These are phyloP conservation scores for Spilogale gracilis DNA, from an alignment of 2,113 vertebrate genomes.

Conservation along the genomic window DNA sequence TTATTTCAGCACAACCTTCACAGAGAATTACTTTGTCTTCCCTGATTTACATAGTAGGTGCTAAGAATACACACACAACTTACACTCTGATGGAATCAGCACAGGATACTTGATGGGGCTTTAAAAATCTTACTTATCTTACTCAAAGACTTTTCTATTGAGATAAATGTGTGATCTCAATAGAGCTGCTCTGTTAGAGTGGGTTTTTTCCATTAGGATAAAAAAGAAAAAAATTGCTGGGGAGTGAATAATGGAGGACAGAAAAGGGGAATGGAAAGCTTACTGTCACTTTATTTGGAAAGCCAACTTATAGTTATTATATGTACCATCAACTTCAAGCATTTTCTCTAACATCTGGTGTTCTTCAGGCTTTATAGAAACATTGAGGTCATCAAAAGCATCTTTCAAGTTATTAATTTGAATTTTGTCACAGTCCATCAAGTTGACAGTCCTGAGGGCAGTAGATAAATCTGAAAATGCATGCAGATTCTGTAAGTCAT, in stretches of 20 bases:
- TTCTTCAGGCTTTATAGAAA: constrained; percentile 56
- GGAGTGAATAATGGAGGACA: neutral
- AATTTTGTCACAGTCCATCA: constrained; percentile 8
- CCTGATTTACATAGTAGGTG: neutral
- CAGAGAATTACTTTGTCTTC: neutral
- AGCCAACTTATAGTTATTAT: neutral
- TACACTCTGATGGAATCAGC: neutral
- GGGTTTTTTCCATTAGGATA: neutral
- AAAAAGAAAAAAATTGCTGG: neutral
- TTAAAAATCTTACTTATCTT: neutral
- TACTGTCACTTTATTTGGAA: neutral
- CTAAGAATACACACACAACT: neutral
- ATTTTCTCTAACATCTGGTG: neutral
- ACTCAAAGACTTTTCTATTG: neutral
- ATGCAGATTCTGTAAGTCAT: constrained; percentile 1
- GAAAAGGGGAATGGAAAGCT: neutral
- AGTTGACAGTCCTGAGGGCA: neutral
- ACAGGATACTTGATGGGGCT: neutral
- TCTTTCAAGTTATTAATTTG: constrained; percentile 15
- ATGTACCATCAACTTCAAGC: constrained; percentile 52
- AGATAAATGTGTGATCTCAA: neutral
- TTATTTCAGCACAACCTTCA: neutral
- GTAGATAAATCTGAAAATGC: constrained; percentile 51
- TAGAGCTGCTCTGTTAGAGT: neutral
- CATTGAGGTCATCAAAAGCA: neutral